phyloP scores from a whole-genome alignment of 1,140 invertebrate species.

The Rhyacophila brunnea region DNA sequence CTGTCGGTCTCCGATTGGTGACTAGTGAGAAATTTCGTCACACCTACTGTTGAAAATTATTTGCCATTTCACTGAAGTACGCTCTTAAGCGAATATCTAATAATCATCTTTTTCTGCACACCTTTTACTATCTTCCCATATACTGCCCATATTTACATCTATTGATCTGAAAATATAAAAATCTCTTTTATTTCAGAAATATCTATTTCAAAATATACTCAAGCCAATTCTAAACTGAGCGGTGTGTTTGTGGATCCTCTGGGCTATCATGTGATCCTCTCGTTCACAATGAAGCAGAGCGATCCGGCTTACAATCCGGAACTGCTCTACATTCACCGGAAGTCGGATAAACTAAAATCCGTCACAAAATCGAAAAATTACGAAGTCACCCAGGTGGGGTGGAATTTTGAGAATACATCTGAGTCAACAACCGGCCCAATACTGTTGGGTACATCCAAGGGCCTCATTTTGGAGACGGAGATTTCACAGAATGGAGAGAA shows the following conservation, averaged over 20 bases:
- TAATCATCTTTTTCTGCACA: too few relatives aligned
- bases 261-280: slow-evolving; percentile 80
- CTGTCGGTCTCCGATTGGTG: too few relatives aligned
- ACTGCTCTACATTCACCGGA: slow-evolving; percentile 74
- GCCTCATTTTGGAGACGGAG: slow-evolving; percentile 90
- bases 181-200: slow-evolving; percentile 55
- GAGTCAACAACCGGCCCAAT: slow-evolving; percentile 75
- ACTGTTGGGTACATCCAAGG: slow-evolving; percentile 85
- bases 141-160: too few relatives aligned
- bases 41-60: too few relatives aligned
- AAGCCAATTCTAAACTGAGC: slow-evolving; percentile 61
- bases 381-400: slow-evolving; percentile 87
- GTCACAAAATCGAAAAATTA: slow-evolving; percentile 71
- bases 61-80: too few relatives aligned
- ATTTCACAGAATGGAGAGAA: slow-evolving; percentile 76
- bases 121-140: too few relatives aligned
- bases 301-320: slow-evolving; percentile 66
- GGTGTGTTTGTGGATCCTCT: slow-evolving; percentile 84
- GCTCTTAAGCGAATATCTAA: too few relatives aligned
- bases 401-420: slow-evolving; percentile 77
- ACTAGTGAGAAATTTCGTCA: too few relatives aligned
- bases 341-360: slow-evolving; percentile 51
- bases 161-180: too few relatives aligned
- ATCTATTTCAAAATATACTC: slow-evolving; percentile 59
- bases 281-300: slow-evolving; percentile 63